Evolutionary conservation across 2,888 invertebrate species (phyloP).

Genomic region (Trimorus sp.): DNA sequence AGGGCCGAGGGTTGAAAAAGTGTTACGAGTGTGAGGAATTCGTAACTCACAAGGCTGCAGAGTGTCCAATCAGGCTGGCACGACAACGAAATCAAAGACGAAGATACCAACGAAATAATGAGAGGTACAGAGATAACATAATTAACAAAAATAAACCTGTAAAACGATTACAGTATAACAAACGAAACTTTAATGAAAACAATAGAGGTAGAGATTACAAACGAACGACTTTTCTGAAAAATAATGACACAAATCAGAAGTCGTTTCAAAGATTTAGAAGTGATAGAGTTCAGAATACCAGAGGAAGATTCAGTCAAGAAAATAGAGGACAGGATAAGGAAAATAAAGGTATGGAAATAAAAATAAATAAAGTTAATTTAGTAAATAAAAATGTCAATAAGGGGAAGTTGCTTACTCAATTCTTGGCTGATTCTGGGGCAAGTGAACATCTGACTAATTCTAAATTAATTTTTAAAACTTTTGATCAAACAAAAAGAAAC

Average conservation of each 20-base stretch:
- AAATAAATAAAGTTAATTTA: conserved; percentile 1
- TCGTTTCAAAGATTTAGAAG: neutral
- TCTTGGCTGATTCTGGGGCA: conserved; percentile 66
- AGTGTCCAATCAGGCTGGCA: conserved; percentile 5
- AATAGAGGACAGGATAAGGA: conserved; percentile 25
- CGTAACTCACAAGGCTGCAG: conserved; percentile 13
- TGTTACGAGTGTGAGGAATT: conserved; percentile 24
- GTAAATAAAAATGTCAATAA: neutral
- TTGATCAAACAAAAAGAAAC: conserved; percentile 50
- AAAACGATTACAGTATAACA: neutral
- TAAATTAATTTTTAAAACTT: conserved; percentile 64
- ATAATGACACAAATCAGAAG: neutral
- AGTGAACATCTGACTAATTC: conserved; percentile 67
- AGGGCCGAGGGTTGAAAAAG: conserved; percentile 14
- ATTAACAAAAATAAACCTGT: neutral
- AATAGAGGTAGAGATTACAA: conserved; percentile 2
- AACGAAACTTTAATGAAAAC: conserved; percentile 5
- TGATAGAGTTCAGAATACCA: neutral
- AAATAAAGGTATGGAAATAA: conserved; percentile 8
- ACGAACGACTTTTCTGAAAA: neutral
- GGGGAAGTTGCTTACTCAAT: conserved; percentile 11
- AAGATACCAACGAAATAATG: too few species aligned
- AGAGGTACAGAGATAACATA: neutral
- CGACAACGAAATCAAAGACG: neutral
- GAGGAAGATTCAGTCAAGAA: conserved; percentile 45